These are phyloP conservation scores for Nothobranchius kuhntae DNA, from an alignment of 2,113 vertebrate species.

Conservation along the genomic window DNA sequence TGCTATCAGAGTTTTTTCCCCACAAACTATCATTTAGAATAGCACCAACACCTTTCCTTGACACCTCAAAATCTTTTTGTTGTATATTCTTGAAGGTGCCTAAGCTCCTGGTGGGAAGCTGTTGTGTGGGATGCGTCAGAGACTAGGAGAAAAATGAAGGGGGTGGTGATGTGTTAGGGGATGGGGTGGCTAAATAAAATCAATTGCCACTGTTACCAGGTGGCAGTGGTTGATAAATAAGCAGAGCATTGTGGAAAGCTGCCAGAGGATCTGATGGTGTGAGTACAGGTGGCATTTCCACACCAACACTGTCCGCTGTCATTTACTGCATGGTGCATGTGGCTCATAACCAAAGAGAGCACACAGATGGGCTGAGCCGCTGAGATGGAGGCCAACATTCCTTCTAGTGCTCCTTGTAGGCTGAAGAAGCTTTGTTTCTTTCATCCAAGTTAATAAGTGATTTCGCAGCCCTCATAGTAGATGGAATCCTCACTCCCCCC, in stretches of 20 bases:
- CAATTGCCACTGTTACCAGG: conserved; percentile 61
- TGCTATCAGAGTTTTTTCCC: conserved; percentile 8
- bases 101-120: conserved; percentile 6
- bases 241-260: conserved; percentile 53
- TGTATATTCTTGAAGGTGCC: neutral
- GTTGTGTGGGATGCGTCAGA: conserved; percentile 4
- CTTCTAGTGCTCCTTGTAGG: conserved; percentile 8
- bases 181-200: conserved; percentile 62
- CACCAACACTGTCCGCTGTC: conserved; percentile 56
- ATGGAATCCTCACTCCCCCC: conserved; percentile 9
- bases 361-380: conserved; percentile 55
- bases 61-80: neutral
- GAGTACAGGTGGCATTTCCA: conserved; percentile 64
- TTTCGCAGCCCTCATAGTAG: conserved; percentile 23
- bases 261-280: conserved; percentile 61
- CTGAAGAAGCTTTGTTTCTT: conserved; percentile 40
- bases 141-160: conserved; percentile 9
- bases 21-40: conserved; percentile 23
- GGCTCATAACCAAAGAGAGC: conserved; percentile 30
- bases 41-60: conserved; percentile 20
- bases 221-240: conserved; percentile 68
- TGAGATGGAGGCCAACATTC: conserved; percentile 45
- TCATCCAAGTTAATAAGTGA: conserved; percentile 36
- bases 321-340: conserved; percentile 13
- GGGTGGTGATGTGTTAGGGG: conserved; percentile 18